Evolutionary conservation across 2,797 vertebrate genomes (phyloP), one percentile per base, ranked within the genome.

Genomic region (Bovichtus variegatus): DNA sequence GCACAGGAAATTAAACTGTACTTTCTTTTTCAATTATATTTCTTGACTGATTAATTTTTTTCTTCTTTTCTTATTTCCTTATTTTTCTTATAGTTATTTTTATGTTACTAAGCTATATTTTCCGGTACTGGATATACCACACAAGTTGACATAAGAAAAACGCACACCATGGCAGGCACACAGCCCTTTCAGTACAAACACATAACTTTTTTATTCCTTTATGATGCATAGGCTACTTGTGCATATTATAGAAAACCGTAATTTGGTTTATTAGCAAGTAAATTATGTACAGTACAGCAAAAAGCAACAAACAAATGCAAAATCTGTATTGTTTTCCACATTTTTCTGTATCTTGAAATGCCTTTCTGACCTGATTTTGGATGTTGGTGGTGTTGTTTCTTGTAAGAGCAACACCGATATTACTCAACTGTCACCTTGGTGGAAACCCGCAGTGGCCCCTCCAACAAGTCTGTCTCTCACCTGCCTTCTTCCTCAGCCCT

Each of bases 1-100:
- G 92, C 93, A 96, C 92, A 91, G 93, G 94, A 81, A 90, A 96
- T 95, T 93, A 86, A 88, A 65, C 15, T 21, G 68, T 43, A 66
- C 59, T 10, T 9, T 54, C 65, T 57, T 71, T 76, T 80, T 41
- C 1, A 23, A 10, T 72, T 79, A 76, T 2, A 19, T 57, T 49
- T 67, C 61, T 13, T 46, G 58, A 76, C 83, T 81, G 53, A 84
- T 79, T 81, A 44, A 5, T 50, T 76, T 36, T 18, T 23, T 0
- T 13, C 46, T 29, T 0, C 5, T 29, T 57, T 27, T 15, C 4
- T 41, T 10, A 15, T 41, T n/a, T 12, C 15, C 19, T 11, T 50
- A 9, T 25, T 18, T 21, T 38, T 19, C 19, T n/a, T 19, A 6
- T 19, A 7, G 11, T 54, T 21, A 27, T 25, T 2, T 6, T 36